Conservation (phyloP, 2,113 vertebrate genomes). For the Xerus inauris region DNA sequence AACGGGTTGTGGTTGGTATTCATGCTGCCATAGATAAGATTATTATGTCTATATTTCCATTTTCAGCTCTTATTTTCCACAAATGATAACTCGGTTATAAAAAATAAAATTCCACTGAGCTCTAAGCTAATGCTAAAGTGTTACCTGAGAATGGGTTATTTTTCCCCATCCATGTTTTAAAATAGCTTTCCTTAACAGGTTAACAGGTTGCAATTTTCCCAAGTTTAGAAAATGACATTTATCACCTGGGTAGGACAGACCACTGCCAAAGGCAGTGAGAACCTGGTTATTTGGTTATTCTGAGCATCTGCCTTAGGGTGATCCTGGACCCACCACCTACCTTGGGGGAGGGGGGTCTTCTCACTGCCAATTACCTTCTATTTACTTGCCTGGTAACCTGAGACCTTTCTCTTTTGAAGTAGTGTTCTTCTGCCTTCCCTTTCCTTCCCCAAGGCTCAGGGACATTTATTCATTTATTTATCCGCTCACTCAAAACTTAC, state of each 20-base stretch:
- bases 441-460: not conserved
- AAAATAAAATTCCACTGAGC: conserved; percentile 3
- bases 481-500: not conserved
- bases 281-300: not conserved
- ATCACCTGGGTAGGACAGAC: not conserved
- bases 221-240: not conserved
- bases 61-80: conserved; percentile 47
- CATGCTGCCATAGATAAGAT: conserved; percentile 22
- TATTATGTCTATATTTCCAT: not conserved
- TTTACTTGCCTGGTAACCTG: too few species aligned
- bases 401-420: not conserved
- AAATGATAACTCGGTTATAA: not conserved
- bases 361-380: not conserved
- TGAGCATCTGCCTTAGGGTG: accelerated
- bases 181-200: not conserved
- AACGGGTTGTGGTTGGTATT: not conserved
- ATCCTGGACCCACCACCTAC: not conserved
- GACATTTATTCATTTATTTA: not conserved
- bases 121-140: not conserved
- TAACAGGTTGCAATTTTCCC: not conserved
- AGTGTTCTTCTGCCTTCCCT: not conserved
- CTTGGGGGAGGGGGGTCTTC: not conserved
- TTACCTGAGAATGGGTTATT: not conserved
- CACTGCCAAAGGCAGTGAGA: not conserved
- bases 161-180: conserved; percentile 1